phyloP scores from a whole-genome alignment of 2,113 vertebrate species.

The Tragelaphus scriptus region DNA sequence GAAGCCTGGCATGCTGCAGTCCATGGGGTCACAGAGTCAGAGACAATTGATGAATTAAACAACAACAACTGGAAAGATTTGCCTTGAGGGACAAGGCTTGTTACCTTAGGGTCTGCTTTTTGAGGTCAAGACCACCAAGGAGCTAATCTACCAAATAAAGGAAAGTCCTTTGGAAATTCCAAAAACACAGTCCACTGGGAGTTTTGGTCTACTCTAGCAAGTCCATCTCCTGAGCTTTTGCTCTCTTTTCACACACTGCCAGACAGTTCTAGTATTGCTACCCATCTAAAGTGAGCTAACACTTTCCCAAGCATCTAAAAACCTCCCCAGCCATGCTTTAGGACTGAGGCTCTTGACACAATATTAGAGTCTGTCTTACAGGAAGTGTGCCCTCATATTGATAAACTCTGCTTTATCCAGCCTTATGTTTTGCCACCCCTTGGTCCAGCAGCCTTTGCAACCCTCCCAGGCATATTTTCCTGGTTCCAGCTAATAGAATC shows the following conservation, averaged over 20 bases:
- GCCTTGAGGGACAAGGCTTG: background rate
- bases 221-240: background rate
- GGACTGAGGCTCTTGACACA: background rate
- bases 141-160: background rate
- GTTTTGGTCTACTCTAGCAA: background rate
- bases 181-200: background rate
- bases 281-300: background rate
- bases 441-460: background rate
- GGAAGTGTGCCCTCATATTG: background rate
- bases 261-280: background rate
- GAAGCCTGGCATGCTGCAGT: background rate
- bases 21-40: fast-evolving
- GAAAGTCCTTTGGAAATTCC: background rate
- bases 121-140: background rate
- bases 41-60: background rate
- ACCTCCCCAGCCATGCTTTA: background rate
- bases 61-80: background rate
- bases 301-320: background rate
- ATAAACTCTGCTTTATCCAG: background rate
- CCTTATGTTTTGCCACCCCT: background rate
- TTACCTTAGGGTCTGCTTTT: background rate
- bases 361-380: background rate
- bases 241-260: background rate
- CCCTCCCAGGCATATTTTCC: too few relatives aligned
- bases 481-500: background rate